Percentiles rank a stretch among this genome's conserved stretches.
phyloP scores from a whole-genome alignment of 2,888 invertebrate genomes.

The Lasius fuliginosus region DNA sequence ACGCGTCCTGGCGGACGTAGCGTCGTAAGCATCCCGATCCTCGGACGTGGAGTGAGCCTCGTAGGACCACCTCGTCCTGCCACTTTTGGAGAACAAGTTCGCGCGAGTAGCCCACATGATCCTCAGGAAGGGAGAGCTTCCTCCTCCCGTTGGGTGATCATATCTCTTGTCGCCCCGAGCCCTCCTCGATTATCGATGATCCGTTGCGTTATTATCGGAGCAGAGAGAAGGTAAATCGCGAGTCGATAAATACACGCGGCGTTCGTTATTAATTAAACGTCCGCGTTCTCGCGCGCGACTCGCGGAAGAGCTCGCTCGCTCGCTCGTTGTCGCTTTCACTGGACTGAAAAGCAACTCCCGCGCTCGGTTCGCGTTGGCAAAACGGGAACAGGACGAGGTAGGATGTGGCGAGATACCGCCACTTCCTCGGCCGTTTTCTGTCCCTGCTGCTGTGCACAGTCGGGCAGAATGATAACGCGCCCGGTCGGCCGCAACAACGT shows the following conservation, averaged over 20 bases:
- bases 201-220: neutral
- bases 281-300: conserved; percentile 11
- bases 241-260: neutral
- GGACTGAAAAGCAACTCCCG: conserved; percentile 21
- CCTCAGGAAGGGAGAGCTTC: neutral
- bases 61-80: conserved; percentile 38
- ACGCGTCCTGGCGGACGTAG: conserved; percentile 2
- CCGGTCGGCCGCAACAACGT: neutral
- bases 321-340: conserved; percentile 71
- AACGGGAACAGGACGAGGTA: conserved; percentile 77
- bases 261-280: conserved; percentile 23
- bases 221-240: neutral
- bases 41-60: neutral
- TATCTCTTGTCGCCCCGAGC: neutral
- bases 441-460: neutral
- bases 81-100: neutral
- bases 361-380: neutral
- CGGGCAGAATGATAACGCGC: conserved; percentile 27
- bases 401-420: conserved; percentile 78
- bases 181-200: too few relatives aligned
- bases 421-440: conserved; percentile 70
- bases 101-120: conserved; percentile 23
- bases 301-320: conserved; percentile 46
- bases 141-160: neutral
- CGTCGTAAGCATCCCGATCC: neutral